Evolutionary conservation across 2,797 vertebrate species (phyloP), one percentile per base, ranked within the genome.

Genomic region (Takifugu rubripes): DNA sequence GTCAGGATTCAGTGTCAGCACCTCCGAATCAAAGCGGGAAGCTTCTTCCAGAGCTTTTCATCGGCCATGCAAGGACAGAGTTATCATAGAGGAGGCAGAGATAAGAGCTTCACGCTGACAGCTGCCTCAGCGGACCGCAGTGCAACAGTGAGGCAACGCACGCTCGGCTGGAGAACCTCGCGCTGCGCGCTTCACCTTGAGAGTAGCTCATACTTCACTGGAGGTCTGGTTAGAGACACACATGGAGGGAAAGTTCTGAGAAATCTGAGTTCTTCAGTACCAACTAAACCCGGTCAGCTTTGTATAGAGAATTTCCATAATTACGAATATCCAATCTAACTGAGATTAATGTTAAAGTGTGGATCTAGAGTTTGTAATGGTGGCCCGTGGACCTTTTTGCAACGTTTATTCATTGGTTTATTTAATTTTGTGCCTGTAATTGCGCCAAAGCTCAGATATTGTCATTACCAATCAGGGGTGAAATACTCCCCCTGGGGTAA

Each of bases 121-220:
- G 77, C 59, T 49, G 72, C 79, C 77, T 78, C 78, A 61, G 56
- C 46, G 43, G 75, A 72, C 77, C 77, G 74, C 9, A 64, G 75
- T 59, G 68, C 70, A 76, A 62, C 0, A 21, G 65, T 46, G 51
- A 59, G 52, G 70, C 51, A 11, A 69, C 69, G 63, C 66, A 10
- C 49, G 77, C 40, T 66, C 52, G 59, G 15, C 47, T 60, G 54
- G 49, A 51, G 26, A 46, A 53, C 26, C 21, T 52, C 40, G 11
- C 29, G 17, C 31, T 61, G 33, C 33, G 12, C 33, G 33, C 21
- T 12, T 36, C 33, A 12, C 33, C 21, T 21, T 21, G 21, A 21
- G 21, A 8, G 33, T 36, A 3, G 2, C 33, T 11, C 33, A 11
- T 7, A 1, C 36, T 44, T 17, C 43, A 16, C 42, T 3, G 15